Conservation (phyloP, 2,888 invertebrate species). For the Himalopsyche kuldschensis region DNA sequence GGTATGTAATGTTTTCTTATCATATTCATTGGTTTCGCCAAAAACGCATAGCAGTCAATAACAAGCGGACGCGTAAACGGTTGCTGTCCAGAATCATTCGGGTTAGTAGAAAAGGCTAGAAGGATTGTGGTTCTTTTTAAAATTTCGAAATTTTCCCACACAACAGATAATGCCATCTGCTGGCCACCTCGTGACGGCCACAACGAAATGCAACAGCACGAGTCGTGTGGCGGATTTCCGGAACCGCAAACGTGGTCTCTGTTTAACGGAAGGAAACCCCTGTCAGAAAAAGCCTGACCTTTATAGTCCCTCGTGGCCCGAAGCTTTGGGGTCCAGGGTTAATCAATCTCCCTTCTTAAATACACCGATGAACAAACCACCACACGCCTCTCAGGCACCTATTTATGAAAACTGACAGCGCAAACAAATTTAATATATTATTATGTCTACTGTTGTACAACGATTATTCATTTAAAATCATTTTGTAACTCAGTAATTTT, state of each 20-base stretch:
- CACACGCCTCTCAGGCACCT: background rate
- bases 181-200: background rate
- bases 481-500: too few species aligned
- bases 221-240: background rate
- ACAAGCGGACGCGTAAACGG: too few species aligned
- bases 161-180: background rate
- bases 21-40: too few species aligned
- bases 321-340: background rate
- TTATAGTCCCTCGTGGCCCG: background rate
- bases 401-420: background rate
- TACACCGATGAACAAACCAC: background rate
- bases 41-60: too few species aligned
- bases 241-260: background rate
- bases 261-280: background rate
- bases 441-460: too few species aligned
- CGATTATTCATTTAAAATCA: too few species aligned
- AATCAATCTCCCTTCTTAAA: background rate
- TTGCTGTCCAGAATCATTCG: too few species aligned
- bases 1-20: too few species aligned
- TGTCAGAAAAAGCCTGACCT: background rate
- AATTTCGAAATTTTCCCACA: too few species aligned
- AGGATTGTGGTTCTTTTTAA: too few species aligned
- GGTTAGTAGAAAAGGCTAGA: too few species aligned
- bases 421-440: too few species aligned
- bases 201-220: background rate